phyloP scores from a whole-genome alignment of 2,888 invertebrate genomes.

The Drosophila formosana region DNA sequence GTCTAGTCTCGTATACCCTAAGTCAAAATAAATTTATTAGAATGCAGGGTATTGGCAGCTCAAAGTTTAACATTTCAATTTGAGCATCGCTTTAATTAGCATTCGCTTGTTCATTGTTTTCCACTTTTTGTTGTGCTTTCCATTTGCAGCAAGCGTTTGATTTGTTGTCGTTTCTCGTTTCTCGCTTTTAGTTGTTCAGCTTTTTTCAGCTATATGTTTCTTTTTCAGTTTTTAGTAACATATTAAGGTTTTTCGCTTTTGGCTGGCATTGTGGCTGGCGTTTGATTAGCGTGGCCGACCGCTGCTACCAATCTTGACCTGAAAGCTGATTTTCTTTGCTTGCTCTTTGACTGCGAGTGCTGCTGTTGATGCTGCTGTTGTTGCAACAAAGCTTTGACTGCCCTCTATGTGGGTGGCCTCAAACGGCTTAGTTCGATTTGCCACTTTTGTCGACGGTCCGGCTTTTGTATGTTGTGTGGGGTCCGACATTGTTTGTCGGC shows the following conservation, averaged over 20 bases:
- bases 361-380: constrained; percentile 7
- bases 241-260: constrained; percentile 42
- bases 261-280: constrained; percentile 39
- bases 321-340: constrained; percentile 51
- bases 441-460: constrained; percentile 47
- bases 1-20: not conserved
- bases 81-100: constrained; percentile 75
- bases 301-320: constrained; percentile 66
- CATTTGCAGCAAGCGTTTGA: constrained; percentile 72
- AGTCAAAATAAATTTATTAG: fast-evolving
- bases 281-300: constrained; percentile 73
- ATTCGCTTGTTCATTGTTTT: constrained; percentile 73
- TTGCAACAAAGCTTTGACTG: constrained; percentile 34
- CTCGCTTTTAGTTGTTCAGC: constrained; percentile 28
- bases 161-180: constrained; percentile 55
- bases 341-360: constrained; percentile 46
- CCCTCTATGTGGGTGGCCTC: constrained; percentile 73
- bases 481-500: constrained; percentile 47
- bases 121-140: constrained; percentile 68
- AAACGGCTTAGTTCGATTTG: constrained; percentile 74
- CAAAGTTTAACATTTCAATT: constrained; percentile 77
- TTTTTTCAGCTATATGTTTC: not conserved
- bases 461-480: constrained; percentile 40
- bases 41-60: constrained; percentile 34
- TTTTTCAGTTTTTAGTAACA: constrained; percentile 13